These are phyloP conservation scores for Rhopalosiphum padi DNA, from an alignment of 1,140 invertebrate genomes.

Conservation along the genomic window DNA sequence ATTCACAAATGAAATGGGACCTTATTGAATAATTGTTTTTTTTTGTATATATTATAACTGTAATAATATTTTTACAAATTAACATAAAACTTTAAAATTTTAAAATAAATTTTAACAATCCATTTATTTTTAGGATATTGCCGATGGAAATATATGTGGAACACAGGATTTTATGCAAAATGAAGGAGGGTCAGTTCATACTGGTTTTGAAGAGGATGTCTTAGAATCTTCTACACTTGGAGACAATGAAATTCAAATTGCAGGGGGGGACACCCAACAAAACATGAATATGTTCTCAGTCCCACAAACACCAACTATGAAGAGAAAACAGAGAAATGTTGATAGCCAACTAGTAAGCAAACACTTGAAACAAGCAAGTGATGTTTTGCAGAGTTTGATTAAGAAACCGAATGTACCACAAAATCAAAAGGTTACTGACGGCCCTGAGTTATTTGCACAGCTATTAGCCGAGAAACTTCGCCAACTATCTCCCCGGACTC, in stretches of 20 bases:
- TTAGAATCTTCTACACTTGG: constrained; percentile 21
- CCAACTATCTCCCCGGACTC: background rate
- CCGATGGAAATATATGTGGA: background rate
- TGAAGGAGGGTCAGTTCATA: background rate
- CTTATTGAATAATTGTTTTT: background rate
- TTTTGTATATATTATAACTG: too few relatives aligned
- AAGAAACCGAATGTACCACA: constrained; percentile 7
- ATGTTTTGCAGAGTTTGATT: constrained; percentile 59
- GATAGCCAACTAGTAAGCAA: constrained; percentile 1
- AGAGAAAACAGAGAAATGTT: background rate
- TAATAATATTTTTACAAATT: background rate
- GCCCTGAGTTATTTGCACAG: background rate
- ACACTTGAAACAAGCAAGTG: constrained; percentile 62
- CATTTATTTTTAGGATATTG: background rate
- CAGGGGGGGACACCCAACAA: background rate
- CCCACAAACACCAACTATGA: background rate
- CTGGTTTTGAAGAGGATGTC: background rate
- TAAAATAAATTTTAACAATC: background rate
- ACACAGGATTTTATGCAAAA: background rate
- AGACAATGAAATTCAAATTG: background rate
- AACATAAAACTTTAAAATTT: background rate
- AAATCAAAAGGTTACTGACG: constrained; percentile 31
- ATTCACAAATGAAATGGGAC: background rate
- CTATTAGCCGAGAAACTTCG: constrained; percentile 58
- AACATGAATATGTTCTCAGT: constrained; percentile 5